A percentile compares a stretch with the other conserved stretches of the same genome.
phyloP scores from a whole-genome alignment of 2,888 invertebrate species.

The Ormyrus nitidulus region DNA sequence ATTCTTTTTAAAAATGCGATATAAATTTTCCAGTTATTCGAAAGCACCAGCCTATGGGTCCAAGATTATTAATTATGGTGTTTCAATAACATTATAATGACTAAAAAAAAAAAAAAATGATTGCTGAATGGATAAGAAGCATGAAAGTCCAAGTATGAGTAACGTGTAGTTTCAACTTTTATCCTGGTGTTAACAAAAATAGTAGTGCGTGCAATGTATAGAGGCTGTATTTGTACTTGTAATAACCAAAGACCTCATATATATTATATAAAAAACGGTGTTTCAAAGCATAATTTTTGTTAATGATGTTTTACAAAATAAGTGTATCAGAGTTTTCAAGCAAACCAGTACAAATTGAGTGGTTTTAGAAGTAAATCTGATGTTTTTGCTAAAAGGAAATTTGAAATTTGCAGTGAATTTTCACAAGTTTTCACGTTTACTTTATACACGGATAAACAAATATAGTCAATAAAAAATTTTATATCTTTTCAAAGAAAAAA shows the following conservation, averaged over 20 bases:
- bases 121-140: neutral
- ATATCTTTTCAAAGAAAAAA: too few species aligned
- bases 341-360: too few species aligned
- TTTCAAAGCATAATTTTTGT: conserved; percentile 21
- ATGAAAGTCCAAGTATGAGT: neutral
- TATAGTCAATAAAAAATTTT: too few species aligned
- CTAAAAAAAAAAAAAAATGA: neutral
- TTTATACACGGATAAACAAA: neutral
- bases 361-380: neutral
- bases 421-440: neutral
- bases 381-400: neutral
- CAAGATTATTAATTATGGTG: conserved; percentile 40
- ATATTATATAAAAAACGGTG: neutral
- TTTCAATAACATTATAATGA: conserved; percentile 13
- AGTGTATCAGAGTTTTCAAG: neutral
- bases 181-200: conserved; percentile 15
- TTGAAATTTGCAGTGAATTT: neutral
- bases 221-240: conserved; percentile 24
- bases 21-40: conserved; percentile 17
- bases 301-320: neutral
- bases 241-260: conserved; percentile 9
- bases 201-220: conserved; percentile 6
- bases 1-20: too few species aligned
- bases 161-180: conserved; percentile 34
- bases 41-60: conserved; percentile 44